Evolutionary conservation across 2,888 invertebrate species (phyloP), one percentile per base, ranked within the genome.

Genomic region (Fissipunctia ypsillon): DNA sequence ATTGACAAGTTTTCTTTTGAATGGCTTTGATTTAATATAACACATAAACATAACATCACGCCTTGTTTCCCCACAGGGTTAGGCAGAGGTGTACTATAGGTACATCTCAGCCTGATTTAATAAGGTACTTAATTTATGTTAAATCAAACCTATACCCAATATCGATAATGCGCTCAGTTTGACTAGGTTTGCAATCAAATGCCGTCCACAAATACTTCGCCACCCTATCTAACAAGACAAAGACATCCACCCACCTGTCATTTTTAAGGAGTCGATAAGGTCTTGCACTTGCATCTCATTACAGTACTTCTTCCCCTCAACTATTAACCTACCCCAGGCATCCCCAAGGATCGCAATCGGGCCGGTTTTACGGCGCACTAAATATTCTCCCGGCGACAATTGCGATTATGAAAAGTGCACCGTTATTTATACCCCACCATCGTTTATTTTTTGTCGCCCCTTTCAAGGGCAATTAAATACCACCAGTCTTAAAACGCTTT

Each of bases 321-420:
- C 94, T 94, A 94, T 93, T 91, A 93, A 91, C 91, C 90, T 80
- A 78, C 80, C 89, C 85, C 84, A 85, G 89, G 85, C 88, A 76
- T 84, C 88, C 89, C 91, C 76, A 82, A 87, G 91, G 92, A 92
- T 91, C 88, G 88, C 91, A 90, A 92, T 91, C 94, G 92, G 91
- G 88, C 90, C 91, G 89, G 88, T 93, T 95, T 96, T 94, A 95
- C 95, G 93, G 94, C 95, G 95, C 94, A 95, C 96, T 96, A 96
- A 96, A 96, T 96, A 96, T 96, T 95, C 96, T 96, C 95, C 94
- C 92, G 94, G 96, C 95, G 96, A 96, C 96, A 96, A 96, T 96
- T 95, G 95, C 96, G 95, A 96, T 96, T 96, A 96, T 96, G 96
- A 96, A 96, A 96, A 96, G 96, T 96, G 96, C 96, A 96, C 94